Base-by-base conservation (phyloP, 2,888 invertebrate species). In the Gerris lacustris region DNA sequence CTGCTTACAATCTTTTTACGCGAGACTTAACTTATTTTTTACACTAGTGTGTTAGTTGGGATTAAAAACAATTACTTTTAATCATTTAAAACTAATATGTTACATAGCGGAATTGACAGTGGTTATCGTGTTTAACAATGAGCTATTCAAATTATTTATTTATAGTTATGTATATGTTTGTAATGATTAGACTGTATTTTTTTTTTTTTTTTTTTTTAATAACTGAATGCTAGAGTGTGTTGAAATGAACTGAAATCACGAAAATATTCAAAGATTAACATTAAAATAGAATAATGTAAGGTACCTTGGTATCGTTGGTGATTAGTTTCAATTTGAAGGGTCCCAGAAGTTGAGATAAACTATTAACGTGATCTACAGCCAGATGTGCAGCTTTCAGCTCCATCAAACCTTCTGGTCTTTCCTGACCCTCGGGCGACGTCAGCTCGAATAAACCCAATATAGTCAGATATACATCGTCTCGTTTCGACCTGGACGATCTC, bases 291-390 rank as follows among this genome's bases (percentile, higher is more conserved):
- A 68, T 63, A 31, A 75, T 31, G 31, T 31, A 31, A 31, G 83
- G 82, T 83, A 94, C 94, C 90, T 90, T 87, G 0, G 94, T 93
- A 78, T 94, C 92, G 79, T 94, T 94, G 76, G 88, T 86, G 77
- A 92, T 84, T 74, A 94, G 84, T 74, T 88, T 86, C 73, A 94
- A 83, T 67, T 83, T 84, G 78, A 92, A 92, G 67, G 89, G 90
- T 0, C 88, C 87, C 70, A 94, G 82, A 67, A 90, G 77, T 6
- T 83, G 82, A 77, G 86, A 83, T n/a, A 18, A 45, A 71, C 85
- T 82, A 82, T 94, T 94, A 77, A 94, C 88, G 77, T 92, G 90
- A 72, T 86, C 83, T 67, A 94, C 87, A 0, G 94, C 94, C 77
- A 93, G 82, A 77, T 84, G 84, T 0, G 94, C 94, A 0, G 93